Conservation (phyloP, 1,140 invertebrate genomes). For the Ectropis grisescens region DNA sequence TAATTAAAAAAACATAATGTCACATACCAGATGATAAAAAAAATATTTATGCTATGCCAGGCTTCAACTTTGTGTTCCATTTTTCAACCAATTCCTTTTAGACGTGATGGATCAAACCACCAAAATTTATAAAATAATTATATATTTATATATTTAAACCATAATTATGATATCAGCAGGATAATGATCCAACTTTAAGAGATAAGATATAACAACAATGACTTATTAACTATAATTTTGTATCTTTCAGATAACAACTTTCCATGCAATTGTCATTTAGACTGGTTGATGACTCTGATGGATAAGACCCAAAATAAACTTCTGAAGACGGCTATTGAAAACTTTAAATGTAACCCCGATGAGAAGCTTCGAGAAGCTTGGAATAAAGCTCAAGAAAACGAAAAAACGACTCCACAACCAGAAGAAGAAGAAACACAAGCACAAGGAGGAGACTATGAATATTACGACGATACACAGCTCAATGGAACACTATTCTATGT, state of each 20-base stretch:
- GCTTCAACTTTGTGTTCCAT: no score
- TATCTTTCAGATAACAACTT: constrained; percentile 45
- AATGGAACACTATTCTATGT: constrained; percentile 54
- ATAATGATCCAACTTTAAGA: no score
- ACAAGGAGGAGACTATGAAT: constrained; percentile 39
- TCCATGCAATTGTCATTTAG: constrained; percentile 46
- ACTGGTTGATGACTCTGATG: constrained; percentile 43
- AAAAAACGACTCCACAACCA: constrained; percentile 6
- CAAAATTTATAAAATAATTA: no score
- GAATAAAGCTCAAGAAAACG: constrained; percentile 25
- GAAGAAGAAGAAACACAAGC: constrained; percentile 20
- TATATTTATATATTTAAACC: no score
- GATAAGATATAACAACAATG: no score
- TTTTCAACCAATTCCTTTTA: no score
- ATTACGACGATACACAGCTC: constrained; percentile 51
- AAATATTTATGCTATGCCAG: no score
- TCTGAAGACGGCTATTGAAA: constrained; percentile 38
- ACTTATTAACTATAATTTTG: not conserved
- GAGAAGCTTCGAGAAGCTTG: constrained; percentile 32
- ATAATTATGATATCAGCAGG: no score
- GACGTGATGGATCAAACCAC: no score
- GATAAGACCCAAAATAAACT: constrained; percentile 39
- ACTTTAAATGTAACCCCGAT: constrained; percentile 48
- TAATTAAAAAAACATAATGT: no score
- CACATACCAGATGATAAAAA: no score